A percentile compares a stretch with the other conserved stretches of the same genome.
phyloP scores from a whole-genome alignment of 2,888 invertebrate species.

The Metellina segmentata region DNA sequence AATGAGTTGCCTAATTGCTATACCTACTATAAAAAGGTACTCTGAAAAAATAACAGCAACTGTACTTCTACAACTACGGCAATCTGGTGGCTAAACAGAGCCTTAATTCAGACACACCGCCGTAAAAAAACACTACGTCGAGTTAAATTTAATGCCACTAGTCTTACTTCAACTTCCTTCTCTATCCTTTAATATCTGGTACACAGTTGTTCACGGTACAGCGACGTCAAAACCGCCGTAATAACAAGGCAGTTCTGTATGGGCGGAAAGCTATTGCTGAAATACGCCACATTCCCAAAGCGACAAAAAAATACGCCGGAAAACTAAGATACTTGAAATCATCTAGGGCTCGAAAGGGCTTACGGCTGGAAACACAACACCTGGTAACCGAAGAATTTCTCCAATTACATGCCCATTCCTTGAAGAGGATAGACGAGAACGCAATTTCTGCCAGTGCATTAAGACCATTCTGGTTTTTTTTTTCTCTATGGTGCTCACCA shows the following conservation, averaged over 20 bases:
- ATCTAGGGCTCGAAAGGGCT: constrained; percentile 12
- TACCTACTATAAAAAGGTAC: too few relatives aligned
- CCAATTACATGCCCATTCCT: constrained; percentile 44
- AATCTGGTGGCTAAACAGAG: too few relatives aligned
- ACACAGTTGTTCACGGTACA: too few relatives aligned
- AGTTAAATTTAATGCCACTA: too few relatives aligned
- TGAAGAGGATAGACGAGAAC: neutral
- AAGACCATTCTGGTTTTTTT: constrained; percentile 6
- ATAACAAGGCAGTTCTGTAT: constrained; percentile 1
- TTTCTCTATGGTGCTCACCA: constrained; percentile 1
- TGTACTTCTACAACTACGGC: too few relatives aligned
- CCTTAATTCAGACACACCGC: too few relatives aligned
- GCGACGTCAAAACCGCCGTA: neutral
- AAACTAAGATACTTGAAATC: constrained; percentile 3
- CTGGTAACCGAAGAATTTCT: constrained; percentile 49
- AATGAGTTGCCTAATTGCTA: too few relatives aligned
- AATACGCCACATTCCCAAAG: constrained; percentile 28
- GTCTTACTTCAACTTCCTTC: too few relatives aligned
- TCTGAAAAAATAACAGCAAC: too few relatives aligned
- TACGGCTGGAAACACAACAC: constrained; percentile 38
- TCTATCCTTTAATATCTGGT: too few relatives aligned
- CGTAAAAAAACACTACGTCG: too few relatives aligned
- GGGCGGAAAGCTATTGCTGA: constrained; percentile 32
- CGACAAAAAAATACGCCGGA: neutral
- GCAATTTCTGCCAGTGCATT: constrained; percentile 12